Evolutionary conservation across 2,888 invertebrate genomes (phyloP), one percentile per base, ranked within the genome.

Genomic region (Charanyca ferruginea): DNA sequence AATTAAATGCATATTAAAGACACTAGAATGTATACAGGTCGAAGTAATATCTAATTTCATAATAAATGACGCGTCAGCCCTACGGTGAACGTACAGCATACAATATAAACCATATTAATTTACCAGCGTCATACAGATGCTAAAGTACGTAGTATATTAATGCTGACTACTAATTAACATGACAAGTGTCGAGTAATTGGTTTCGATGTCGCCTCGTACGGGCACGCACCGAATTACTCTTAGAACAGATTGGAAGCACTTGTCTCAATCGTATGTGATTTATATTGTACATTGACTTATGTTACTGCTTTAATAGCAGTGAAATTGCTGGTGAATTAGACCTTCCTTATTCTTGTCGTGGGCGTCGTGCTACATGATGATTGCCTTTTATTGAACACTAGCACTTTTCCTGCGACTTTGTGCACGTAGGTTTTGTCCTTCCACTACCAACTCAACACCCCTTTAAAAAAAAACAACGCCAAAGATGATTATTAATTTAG

Each of bases 111-210:
- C 81, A 85, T 88, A 91, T 89, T 87, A 89, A 90, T 90, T 86
- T 83, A 87, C 81, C 85, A 86, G 86, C 84, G 73, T 83, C 81
- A 84, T 82, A 84, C 83, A 86, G 80, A 87, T 83, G 83, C 84
- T 83, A 67, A 65, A 77, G 82, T 81, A 66, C 55, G 9, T 38
- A 38, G 9, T 68, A 78, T 80, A 88, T 88, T 86, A 89, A 84
- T 86, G 83, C 72, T 78, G 82, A 83, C 86, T 90, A 84, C 86
- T 90, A 90, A 92, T 92, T 91, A 91, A 89, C 88, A 87, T 88
- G 87, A 91, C 91, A 91, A 91, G 89, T 90, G 89, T 87, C 87
- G 83, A 82, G 83, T 90, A 90, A 91, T 91, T 90, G 90, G 88
- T 90, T 88, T 85, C 85, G 84, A 86, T 85, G 87, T 83, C 85